Evolutionary conservation across 2,113 vertebrate species (phyloP).

Genomic region (Catagonus wagneri): DNA sequence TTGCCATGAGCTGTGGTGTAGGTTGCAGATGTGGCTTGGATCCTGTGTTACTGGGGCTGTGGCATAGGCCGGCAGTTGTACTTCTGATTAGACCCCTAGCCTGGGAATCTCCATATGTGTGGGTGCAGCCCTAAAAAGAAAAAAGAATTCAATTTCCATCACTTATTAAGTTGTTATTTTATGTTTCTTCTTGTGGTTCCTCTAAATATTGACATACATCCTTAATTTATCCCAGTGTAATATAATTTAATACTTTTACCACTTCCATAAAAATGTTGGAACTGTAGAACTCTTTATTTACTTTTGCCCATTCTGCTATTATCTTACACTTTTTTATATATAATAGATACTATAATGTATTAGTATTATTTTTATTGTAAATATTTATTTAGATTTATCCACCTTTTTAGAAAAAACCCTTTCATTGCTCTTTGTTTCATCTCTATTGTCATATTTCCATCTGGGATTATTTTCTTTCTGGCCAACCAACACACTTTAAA

Average conservation of each 20-base stretch:
- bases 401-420: background rate
- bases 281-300: background rate
- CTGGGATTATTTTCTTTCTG: background rate
- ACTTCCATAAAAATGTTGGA: background rate
- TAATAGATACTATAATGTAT: background rate
- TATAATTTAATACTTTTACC: background rate
- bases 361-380: slow-evolving; percentile 2
- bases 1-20: too few relatives aligned
- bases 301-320: background rate
- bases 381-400: background rate
- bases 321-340: background rate
- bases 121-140: too few relatives aligned
- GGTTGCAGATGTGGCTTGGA: too few relatives aligned
- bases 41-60: too few relatives aligned
- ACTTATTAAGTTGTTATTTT: background rate
- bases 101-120: too few relatives aligned
- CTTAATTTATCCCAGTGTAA: background rate
- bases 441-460: background rate
- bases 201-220: background rate
- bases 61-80: too few relatives aligned
- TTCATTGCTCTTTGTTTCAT: background rate
- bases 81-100: too few relatives aligned
- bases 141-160: background rate
- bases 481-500: background rate
- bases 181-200: background rate